These are phyloP conservation scores for Orthosia gothica DNA, from an alignment of 2,888 invertebrate species.

Conservation along the genomic window DNA sequence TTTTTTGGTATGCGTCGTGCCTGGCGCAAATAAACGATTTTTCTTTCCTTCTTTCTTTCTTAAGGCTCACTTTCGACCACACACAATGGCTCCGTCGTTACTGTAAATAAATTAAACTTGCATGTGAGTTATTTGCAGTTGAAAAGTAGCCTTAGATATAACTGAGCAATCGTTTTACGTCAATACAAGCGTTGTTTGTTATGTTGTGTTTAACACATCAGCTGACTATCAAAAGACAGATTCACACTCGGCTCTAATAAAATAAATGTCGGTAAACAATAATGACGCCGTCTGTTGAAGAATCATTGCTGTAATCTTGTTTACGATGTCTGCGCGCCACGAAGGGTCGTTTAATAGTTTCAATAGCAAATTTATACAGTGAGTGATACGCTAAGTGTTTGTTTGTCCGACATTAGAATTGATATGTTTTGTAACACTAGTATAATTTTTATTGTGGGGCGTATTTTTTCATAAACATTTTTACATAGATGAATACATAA, in stretches of 20 bases:
- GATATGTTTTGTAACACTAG: slow-evolving; percentile 1
- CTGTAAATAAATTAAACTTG: too few species aligned
- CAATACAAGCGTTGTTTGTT: not conserved
- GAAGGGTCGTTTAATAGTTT: slow-evolving; percentile 40
- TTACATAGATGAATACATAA: too few species aligned
- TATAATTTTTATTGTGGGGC: not conserved
- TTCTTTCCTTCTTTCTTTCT: too few species aligned
- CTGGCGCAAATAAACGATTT: too few species aligned
- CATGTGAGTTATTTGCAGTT: too few species aligned
- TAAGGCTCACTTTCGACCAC: too few species aligned
- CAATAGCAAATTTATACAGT: slow-evolving; percentile 23
- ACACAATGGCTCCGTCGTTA: too few species aligned
- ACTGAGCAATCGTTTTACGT: not conserved
- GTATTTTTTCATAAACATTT: not conserved
- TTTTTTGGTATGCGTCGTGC: too few species aligned
- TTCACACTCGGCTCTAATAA: slow-evolving; percentile 14
- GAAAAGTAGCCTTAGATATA: not conserved
- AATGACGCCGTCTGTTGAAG: slow-evolving; percentile 32
- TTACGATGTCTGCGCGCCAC: slow-evolving; percentile 33
- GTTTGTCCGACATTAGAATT: slow-evolving; percentile 7
- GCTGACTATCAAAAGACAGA: slow-evolving; percentile 10
- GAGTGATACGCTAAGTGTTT: slow-evolving; percentile 21
- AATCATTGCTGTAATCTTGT: slow-evolving; percentile 48
- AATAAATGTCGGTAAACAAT: slow-evolving; percentile 35
- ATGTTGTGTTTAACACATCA: not conserved